phyloP scores from a whole-genome alignment of 2,113 vertebrate species.

The Macquaria australasica region DNA sequence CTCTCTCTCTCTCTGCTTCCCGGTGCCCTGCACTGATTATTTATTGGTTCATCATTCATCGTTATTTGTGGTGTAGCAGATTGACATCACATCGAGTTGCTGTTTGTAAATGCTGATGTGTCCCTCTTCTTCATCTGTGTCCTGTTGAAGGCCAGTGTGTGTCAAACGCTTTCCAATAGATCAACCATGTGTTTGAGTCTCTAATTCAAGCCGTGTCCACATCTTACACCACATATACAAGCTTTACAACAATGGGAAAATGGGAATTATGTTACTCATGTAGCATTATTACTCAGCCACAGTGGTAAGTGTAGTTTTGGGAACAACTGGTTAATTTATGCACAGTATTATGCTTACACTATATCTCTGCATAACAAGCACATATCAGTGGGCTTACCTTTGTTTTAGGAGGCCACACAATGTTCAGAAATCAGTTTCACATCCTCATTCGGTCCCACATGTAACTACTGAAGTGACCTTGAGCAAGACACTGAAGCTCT shows the following conservation, averaged over 20 bases:
- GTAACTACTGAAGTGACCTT: background rate
- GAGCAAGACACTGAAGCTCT: background rate
- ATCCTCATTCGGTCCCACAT: background rate
- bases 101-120: constrained; percentile 24
- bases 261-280: background rate
- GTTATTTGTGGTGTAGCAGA: constrained; percentile 34
- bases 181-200: background rate
- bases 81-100: background rate
- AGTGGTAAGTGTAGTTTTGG: background rate
- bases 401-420: too few relatives aligned
- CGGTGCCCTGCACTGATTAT: constrained; percentile 14
- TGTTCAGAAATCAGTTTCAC: background rate
- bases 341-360: background rate
- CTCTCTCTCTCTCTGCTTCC: constrained; percentile 10
- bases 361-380: background rate
- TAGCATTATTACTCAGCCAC: background rate
- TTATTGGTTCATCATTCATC: constrained; percentile 37
- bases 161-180: background rate
- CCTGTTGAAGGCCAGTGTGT: background rate
- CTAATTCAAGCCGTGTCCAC: background rate
- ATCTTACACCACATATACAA: background rate
- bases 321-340: background rate
- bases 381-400: background rate
- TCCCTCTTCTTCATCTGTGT: background rate
- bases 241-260: background rate